A percentile compares a stretch with the other conserved stretches of the same genome.
These are phyloP conservation scores for Drosophila willistoni DNA, from an alignment of 1,140 invertebrate species.

Conservation along the genomic window DNA sequence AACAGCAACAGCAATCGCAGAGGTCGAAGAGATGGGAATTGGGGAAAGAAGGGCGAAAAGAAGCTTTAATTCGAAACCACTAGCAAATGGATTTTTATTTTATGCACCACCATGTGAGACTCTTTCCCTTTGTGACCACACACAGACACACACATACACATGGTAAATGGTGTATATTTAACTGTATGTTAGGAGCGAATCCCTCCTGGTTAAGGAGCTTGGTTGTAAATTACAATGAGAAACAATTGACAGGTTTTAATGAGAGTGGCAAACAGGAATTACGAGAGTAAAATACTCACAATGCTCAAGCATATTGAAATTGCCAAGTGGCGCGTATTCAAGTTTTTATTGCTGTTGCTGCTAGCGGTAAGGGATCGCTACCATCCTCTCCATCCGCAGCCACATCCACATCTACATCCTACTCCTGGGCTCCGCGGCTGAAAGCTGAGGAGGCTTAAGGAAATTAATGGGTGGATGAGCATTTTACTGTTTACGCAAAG, in stretches of 20 bases:
- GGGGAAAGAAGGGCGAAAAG: neutral
- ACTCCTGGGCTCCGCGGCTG: no score
- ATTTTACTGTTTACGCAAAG: constrained; percentile 11
- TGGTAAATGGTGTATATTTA: neutral
- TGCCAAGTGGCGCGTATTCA: constrained; percentile 11
- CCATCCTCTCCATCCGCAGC: no score
- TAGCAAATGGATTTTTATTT: constrained; percentile 11
- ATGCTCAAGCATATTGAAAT: constrained; percentile 13
- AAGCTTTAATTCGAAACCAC: constrained; percentile 14
- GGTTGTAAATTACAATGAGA: constrained; percentile 14
- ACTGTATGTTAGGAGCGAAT: constrained; percentile 23
- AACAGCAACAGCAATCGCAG: neutral
- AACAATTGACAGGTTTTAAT: constrained; percentile 14
- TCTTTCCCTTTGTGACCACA: constrained; percentile 1
- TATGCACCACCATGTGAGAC: constrained; percentile 4
- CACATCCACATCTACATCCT: no score
- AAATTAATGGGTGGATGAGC: constrained; percentile 13
- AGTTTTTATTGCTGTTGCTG: constrained; percentile 9
- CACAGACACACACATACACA: neutral
- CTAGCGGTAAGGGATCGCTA: no score
- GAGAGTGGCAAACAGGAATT: constrained; percentile 13
- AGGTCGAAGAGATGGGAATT: neutral
- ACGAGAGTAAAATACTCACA: constrained; percentile 9
- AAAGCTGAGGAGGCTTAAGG: constrained; percentile 10
- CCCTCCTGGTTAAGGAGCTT: neutral